A percentile compares a stretch with the other conserved stretches of the same genome.
phyloP scores from a whole-genome alignment of 2,888 invertebrate genomes.

The Orthosia gracilis region DNA sequence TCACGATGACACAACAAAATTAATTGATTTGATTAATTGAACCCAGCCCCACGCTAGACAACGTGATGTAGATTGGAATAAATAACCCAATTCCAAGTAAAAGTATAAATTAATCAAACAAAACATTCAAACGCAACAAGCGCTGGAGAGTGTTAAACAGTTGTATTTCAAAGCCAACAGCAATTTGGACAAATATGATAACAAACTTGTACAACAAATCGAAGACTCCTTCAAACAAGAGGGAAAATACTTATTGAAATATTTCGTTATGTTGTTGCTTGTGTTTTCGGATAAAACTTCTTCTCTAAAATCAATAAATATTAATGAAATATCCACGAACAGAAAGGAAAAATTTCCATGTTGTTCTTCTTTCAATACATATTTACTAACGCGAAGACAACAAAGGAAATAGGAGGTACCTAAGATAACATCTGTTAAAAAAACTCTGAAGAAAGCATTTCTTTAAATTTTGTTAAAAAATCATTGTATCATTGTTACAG shows the following conservation, averaged over 20 bases:
- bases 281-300: conserved; percentile 3
- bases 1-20: too few relatives aligned
- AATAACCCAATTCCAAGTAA: not conserved
- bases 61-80: not conserved
- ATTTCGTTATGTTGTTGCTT: conserved; percentile 17
- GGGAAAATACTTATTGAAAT: not conserved
- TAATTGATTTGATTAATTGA: not conserved
- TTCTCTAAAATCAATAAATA: conserved; percentile 16
- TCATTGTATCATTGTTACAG: too few relatives aligned
- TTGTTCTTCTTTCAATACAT: not conserved
- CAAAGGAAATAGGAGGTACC: not conserved
- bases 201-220: conserved; percentile 20
- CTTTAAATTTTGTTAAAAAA: not conserved
- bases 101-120: not conserved
- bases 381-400: not conserved
- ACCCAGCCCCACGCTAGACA: not conserved
- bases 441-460: not conserved
- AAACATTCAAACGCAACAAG: conserved; percentile 13
- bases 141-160: conserved; percentile 6
- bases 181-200: conserved; percentile 31
- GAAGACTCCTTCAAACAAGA: conserved; percentile 9
- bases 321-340: conserved; percentile 10
- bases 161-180: conserved; percentile 5
- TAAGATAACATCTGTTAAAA: not conserved
- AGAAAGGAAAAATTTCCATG: not conserved